Conservation (phyloP, 2,888 invertebrate species). For the Strigamia maritima region DNA sequence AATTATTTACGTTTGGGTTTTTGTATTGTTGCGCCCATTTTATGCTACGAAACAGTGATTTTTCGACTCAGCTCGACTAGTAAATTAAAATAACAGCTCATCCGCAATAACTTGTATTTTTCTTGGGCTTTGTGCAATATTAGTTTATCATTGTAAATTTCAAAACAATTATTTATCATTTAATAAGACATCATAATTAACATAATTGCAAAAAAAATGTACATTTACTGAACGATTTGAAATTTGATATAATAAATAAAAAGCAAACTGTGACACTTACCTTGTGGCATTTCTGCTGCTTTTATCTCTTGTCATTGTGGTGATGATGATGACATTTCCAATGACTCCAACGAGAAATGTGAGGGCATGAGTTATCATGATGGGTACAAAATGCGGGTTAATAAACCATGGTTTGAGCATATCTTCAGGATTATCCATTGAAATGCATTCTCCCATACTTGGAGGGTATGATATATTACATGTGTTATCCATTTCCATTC, state of each 20-base stretch:
- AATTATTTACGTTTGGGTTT: no score
- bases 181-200: no score
- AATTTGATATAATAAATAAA: not conserved
- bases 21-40: no score
- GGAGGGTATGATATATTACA: not conserved
- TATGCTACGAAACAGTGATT: no score
- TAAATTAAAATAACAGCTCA: no score
- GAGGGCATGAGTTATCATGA: constrained; percentile 45
- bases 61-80: no score
- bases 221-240: no score
- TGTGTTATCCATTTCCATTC: constrained; percentile 15
- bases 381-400: constrained; percentile 44
- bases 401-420: constrained; percentile 45
- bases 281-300: constrained; percentile 41
- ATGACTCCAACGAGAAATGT: constrained; percentile 46
- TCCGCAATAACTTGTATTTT: no score
- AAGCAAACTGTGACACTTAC: not conserved
- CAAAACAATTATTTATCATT: no score
- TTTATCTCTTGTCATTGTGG: constrained; percentile 44
- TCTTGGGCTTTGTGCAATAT: no score
- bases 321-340: constrained; percentile 46
- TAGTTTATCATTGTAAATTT: no score
- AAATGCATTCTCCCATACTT: not conserved
- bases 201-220: no score
- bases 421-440: constrained; percentile 42